phyloP scores from a whole-genome alignment of 2,113 vertebrate species.

The Tragelaphus buxtoni region DNA sequence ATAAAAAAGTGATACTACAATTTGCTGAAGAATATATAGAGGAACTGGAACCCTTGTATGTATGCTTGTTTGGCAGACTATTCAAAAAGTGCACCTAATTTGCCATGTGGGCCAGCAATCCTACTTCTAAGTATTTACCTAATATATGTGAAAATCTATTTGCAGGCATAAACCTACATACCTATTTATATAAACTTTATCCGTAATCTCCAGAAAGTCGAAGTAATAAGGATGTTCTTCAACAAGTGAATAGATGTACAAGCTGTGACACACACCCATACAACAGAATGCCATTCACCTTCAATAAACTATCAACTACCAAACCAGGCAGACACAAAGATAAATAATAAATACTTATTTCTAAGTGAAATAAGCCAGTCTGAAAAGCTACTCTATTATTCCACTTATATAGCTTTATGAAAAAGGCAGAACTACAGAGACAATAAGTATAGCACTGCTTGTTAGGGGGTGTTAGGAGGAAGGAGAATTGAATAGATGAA shows the following conservation, averaged over 20 bases:
- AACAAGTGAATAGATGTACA: background rate
- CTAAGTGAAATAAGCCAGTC: background rate
- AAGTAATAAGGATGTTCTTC: background rate
- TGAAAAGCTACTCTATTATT: background rate
- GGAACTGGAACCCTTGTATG: background rate
- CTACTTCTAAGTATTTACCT: background rate
- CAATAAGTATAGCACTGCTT: background rate
- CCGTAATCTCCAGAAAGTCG: background rate
- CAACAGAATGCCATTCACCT: background rate
- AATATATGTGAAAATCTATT: background rate
- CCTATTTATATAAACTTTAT: background rate
- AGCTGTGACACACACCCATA: background rate
- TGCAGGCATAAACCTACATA: background rate
- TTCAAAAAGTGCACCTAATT: background rate
- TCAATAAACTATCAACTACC: background rate
- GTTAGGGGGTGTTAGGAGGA: background rate
- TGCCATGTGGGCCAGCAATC: background rate
- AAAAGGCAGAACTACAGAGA: background rate
- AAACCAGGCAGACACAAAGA: background rate
- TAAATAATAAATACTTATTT: background rate
- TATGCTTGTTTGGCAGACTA: background rate
- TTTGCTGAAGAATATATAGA: background rate
- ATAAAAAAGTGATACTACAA: background rate
- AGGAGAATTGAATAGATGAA: background rate
- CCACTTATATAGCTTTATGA: background rate